Percentiles rank a stretch among this genome's conserved stretches.
phyloP scores from a whole-genome alignment of 2,797 vertebrate species.

The Distichodus sexfasciatus region DNA sequence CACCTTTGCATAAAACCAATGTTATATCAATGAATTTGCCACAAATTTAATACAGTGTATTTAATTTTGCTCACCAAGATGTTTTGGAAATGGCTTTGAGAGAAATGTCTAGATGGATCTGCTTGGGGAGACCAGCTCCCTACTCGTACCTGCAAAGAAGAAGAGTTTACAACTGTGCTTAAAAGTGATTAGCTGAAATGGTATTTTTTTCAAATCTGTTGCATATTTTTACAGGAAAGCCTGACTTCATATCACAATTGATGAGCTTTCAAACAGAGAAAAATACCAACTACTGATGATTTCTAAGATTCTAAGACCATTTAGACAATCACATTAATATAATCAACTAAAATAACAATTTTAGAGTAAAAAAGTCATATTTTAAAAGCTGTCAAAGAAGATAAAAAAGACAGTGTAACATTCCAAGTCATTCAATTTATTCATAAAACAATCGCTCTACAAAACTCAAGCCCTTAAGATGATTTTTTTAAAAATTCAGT shows the following conservation, averaged over 20 bases:
- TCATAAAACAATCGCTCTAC: background rate
- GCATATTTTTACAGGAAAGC: too few species aligned
- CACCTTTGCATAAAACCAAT: background rate
- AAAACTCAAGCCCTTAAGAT: background rate
- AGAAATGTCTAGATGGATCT: conserved; percentile 61
- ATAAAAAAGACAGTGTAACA: background rate
- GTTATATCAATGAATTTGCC: background rate
- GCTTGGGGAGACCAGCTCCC: conserved; percentile 83
- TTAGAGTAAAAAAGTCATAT: too few species aligned
- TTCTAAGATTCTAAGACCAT: too few species aligned
- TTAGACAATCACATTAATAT: too few species aligned
- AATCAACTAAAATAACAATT: too few species aligned
- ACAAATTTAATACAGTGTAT: background rate
- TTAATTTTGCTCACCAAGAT: conserved; percentile 13
- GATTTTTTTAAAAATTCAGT: background rate
- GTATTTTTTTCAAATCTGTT: too few species aligned
- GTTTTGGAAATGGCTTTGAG: background rate
- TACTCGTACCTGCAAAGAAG: conserved; percentile 74
- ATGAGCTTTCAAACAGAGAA: too few species aligned
- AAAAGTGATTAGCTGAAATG: too few species aligned
- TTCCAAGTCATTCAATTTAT: conserved; percentile 7
- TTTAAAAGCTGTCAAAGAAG: background rate
- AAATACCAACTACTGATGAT: too few species aligned
- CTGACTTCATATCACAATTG: too few species aligned
- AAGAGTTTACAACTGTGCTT: too few species aligned